phyloP scores from a whole-genome alignment of 2,888 invertebrate genomes.

The Limnephilus rhombicus region DNA sequence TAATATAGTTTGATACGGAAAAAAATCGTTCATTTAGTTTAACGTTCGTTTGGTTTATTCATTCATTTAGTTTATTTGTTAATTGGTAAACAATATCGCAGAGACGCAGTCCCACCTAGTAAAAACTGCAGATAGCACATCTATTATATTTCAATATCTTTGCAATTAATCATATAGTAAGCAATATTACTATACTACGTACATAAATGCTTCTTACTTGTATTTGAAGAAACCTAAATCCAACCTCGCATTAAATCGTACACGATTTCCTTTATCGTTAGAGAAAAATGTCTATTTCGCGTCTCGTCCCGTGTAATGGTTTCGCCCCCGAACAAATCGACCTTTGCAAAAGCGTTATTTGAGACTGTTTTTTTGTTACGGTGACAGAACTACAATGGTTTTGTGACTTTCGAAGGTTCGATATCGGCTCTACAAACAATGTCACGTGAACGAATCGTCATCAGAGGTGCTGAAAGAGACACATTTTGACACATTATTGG shows the following conservation, averaged over 20 bases:
- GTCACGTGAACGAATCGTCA: not conserved
- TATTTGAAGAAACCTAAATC: not conserved
- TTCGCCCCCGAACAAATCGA: not conserved
- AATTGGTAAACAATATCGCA: no score
- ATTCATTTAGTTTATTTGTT: no score
- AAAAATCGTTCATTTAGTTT: no score
- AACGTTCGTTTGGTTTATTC: no score
- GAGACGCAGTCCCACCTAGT: no score
- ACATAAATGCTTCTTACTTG: not conserved
- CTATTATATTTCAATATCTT: no score
- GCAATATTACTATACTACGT: not conserved
- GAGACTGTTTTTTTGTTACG: not conserved
- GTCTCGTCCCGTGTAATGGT: not conserved
- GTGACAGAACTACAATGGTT: not conserved
- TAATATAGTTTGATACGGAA: no score
- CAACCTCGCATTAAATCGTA: not conserved
- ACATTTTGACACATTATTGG: no score
- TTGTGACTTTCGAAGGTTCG: not conserved
- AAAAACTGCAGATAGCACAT: no score
- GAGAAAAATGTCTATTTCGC: not conserved
- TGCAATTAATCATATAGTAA: not conserved
- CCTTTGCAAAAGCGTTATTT: not conserved
- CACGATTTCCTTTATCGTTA: not conserved
- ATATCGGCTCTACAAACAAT: not conserved
- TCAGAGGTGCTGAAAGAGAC: not conserved